These are phyloP conservation scores for Bombylius major DNA, from an alignment of 2,888 invertebrate genomes.

Conservation along the genomic window DNA sequence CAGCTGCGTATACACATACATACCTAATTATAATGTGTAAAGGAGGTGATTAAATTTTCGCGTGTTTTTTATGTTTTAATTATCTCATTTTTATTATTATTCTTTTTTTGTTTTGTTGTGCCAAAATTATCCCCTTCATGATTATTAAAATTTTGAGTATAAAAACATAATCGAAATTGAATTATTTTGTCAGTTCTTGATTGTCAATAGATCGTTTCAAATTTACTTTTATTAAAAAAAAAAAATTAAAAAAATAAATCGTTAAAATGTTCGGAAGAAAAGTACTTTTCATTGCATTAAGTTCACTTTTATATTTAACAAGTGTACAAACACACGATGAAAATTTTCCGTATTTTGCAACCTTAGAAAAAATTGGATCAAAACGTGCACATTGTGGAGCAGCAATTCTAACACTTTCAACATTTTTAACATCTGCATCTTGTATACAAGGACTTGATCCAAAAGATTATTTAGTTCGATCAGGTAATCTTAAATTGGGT, in stretches of 20 bases:
- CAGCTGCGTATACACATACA: too few species aligned
- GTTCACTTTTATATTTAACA: not conserved
- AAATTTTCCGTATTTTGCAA: not conserved
- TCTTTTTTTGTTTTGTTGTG: too few species aligned
- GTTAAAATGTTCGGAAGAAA: not conserved
- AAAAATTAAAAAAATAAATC: not conserved
- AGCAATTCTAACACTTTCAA: not conserved
- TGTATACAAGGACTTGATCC: not conserved
- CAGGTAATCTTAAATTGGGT: not conserved
- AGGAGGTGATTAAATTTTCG: too few species aligned
- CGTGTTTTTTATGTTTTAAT: too few species aligned
- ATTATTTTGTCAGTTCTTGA: too few species aligned
- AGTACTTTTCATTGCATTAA: not conserved
- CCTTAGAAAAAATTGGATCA: not conserved
- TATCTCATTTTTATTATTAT: too few species aligned
- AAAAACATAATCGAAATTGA: too few species aligned
- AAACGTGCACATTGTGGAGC: not conserved
- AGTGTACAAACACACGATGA: not conserved
- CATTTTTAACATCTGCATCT: not conserved
- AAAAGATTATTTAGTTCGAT: not conserved
- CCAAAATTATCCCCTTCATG: too few species aligned
- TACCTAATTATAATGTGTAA: too few species aligned
- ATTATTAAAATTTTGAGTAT: too few species aligned
- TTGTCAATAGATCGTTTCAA: too few species aligned
- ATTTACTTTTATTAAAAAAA: too few species aligned